These are phyloP conservation scores for Pomatostomus ruficeps DNA, from an alignment of 2,113 vertebrate genomes.

Conservation along the genomic window DNA sequence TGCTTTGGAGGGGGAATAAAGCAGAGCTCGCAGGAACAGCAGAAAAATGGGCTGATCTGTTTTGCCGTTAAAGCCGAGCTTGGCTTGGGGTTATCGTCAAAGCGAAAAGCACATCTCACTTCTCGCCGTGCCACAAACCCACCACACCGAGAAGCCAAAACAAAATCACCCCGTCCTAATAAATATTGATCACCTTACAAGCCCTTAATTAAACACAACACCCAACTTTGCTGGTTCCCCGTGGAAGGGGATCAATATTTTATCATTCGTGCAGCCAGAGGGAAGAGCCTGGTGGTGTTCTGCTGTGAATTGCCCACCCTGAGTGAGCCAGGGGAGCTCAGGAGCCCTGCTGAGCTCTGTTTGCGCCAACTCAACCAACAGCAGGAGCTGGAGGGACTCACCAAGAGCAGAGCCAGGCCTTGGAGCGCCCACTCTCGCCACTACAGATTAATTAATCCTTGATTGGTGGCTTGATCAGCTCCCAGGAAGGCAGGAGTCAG, in stretches of 20 bases:
- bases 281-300: background rate
- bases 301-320: rapidly evolving
- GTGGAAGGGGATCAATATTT: background rate
- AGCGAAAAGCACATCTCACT: background rate
- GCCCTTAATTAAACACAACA: conserved; percentile 23
- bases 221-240: background rate
- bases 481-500: background rate
- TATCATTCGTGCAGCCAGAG: background rate
- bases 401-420: background rate
- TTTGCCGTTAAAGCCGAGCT: background rate
- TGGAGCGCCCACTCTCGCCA: rapidly evolving
- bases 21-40: background rate
- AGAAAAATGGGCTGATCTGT: background rate
- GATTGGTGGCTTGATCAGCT: background rate
- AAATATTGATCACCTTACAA: conserved; percentile 9
- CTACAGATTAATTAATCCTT: background rate
- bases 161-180: background rate
- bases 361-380: background rate
- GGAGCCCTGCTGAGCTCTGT: background rate
- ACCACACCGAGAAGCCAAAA: background rate
- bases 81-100: background rate
- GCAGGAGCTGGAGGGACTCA: background rate
- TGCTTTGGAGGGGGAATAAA: background rate
- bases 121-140: background rate
- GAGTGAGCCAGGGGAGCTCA: background rate